Conservation (phyloP, 2,113 vertebrate species). For the Vulpes ferrilata region DNA sequence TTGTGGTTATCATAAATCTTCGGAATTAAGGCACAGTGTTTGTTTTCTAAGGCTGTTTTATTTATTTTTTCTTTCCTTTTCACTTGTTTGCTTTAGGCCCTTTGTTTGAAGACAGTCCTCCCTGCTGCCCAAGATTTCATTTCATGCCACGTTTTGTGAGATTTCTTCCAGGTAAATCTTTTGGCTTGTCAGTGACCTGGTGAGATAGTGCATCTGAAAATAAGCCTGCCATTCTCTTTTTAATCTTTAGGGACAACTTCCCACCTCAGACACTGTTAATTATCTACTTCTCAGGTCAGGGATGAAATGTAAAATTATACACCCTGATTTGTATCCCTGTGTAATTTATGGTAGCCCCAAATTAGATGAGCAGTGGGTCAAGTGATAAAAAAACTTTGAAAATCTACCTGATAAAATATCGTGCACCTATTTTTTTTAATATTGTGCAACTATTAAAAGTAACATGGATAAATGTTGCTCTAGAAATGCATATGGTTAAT, state of each 20-base stretch:
- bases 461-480: slow-evolving; percentile 12
- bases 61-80: slow-evolving; percentile 34
- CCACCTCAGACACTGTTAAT: neutral
- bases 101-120: slow-evolving; percentile 87
- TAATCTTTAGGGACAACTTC: neutral
- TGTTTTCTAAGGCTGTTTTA: slow-evolving; percentile 18
- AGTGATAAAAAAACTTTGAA: slow-evolving; percentile 54
- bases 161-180: slow-evolving; percentile 95
- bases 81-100: slow-evolving; percentile 89
- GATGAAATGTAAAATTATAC: slow-evolving; percentile 7
- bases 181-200: slow-evolving; percentile 58
- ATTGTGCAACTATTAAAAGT: neutral
- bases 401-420: slow-evolving; percentile 46
- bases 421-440: neutral
- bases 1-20: slow-evolving; percentile 42
- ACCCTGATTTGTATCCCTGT: neutral
- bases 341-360: neutral
- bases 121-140: slow-evolving; percentile 95
- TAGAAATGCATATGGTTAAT: slow-evolving; percentile 24
- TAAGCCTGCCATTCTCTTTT: slow-evolving; percentile 38
- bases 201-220: slow-evolving; percentile 52
- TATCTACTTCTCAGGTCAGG: slow-evolving; percentile 26
- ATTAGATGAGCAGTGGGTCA: slow-evolving; percentile 2
- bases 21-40: slow-evolving; percentile 44
- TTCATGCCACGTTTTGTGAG: slow-evolving; percentile 99